phyloP scores from a whole-genome alignment of 1,140 invertebrate genomes.

The Lycorma delicatula region DNA sequence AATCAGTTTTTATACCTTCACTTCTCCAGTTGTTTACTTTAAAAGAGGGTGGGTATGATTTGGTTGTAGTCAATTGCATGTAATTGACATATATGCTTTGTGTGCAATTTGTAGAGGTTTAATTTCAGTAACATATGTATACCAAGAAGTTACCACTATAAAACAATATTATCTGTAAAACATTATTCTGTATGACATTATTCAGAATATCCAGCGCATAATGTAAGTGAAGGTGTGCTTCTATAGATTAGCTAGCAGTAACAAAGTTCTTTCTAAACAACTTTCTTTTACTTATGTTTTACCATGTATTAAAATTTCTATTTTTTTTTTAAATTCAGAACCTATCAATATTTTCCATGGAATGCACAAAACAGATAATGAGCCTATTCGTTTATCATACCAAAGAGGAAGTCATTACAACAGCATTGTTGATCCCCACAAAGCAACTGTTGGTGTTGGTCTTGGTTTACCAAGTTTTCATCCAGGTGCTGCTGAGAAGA shows the following conservation, averaged over 20 bases:
- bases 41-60: too few relatives aligned
- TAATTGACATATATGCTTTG: too few relatives aligned
- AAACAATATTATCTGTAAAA: too few relatives aligned
- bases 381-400: constrained; percentile 83
- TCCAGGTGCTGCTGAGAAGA: constrained; percentile 68
- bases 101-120: too few relatives aligned
- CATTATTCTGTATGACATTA: too few relatives aligned
- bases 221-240: too few relatives aligned
- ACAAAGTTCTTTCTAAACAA: neutral
- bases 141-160: too few relatives aligned
- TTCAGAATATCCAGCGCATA: too few relatives aligned
- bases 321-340: constrained; percentile 43
- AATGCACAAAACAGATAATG: constrained; percentile 60
- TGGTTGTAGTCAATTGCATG: too few relatives aligned
- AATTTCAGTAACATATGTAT: too few relatives aligned
- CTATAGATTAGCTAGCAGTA: neutral
- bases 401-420: constrained; percentile 88
- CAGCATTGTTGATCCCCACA: constrained; percentile 81
- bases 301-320: neutral
- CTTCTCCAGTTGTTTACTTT: too few relatives aligned
- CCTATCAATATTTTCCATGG: constrained; percentile 89
- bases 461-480: constrained; percentile 77
- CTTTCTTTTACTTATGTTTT: constrained; percentile 4
- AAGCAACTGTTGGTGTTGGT: constrained; percentile 76
- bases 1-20: too few relatives aligned